Conservation (phyloP, 2,113 vertebrate species). For the Notarius quadriscutis region DNA sequence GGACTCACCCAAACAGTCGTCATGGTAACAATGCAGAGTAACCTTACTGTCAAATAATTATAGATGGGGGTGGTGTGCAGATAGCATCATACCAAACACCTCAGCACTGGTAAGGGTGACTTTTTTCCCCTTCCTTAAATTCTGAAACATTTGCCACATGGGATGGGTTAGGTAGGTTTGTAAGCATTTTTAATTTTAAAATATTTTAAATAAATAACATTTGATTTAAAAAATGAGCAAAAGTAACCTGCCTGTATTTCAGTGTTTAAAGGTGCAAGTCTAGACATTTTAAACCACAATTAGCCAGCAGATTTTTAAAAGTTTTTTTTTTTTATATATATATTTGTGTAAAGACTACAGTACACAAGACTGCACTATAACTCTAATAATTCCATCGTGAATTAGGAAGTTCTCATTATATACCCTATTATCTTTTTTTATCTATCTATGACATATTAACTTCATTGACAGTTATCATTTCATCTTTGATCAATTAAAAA, state of each 20-base stretch:
- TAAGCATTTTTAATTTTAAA: neutral
- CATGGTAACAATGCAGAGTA: constrained; percentile 94
- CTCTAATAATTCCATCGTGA: neutral
- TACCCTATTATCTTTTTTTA: neutral
- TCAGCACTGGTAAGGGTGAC: constrained; percentile 46
- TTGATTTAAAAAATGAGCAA: neutral
- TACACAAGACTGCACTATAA: neutral
- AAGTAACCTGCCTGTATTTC: neutral
- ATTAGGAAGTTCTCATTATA: constrained; percentile 9
- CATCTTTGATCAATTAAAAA: constrained; percentile 30
- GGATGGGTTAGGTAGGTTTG: neutral
- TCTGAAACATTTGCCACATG: constrained; percentile 42
- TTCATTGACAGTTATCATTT: constrained; percentile 23
- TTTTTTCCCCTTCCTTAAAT: constrained; percentile 6
- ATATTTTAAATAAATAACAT: neutral
- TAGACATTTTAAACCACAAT: neutral
- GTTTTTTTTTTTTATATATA: neutral
- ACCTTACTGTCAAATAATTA: constrained; percentile 77
- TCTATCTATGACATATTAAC: too few relatives aligned
- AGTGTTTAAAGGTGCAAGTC: neutral
- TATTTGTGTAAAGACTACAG: constrained; percentile 1
- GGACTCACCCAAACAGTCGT: constrained; percentile 97
- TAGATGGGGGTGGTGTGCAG: constrained; percentile 53
- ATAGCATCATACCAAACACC: constrained; percentile 62
- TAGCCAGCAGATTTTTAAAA: neutral